These are phyloP conservation scores for Orchestia grillus DNA, from an alignment of 1,140 invertebrate genomes.

Conservation along the genomic window DNA sequence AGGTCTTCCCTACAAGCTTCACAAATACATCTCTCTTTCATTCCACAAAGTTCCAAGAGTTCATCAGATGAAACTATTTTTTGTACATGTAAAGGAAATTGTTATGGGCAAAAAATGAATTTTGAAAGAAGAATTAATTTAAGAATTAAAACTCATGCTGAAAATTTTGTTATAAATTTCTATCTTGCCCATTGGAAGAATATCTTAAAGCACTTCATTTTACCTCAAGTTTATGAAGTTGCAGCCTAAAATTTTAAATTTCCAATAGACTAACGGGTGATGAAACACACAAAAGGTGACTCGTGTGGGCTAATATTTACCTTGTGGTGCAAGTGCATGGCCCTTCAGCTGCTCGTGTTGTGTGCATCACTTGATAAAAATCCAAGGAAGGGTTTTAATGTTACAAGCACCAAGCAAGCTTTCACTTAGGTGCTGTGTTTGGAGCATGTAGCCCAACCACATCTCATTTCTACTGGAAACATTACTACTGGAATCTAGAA, in stretches of 20 bases:
- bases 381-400: too few species aligned
- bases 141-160: too few species aligned
- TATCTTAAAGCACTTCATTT: too few species aligned
- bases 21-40: not conserved
- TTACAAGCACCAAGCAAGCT: not conserved
- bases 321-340: not conserved
- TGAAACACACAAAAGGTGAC: too few species aligned
- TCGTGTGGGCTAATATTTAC: too few species aligned
- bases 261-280: too few species aligned
- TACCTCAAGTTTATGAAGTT: too few species aligned
- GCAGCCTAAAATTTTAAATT: too few species aligned
- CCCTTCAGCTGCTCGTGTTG: not conserved
- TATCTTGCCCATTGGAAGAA: too few species aligned
- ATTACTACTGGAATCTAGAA: not conserved
- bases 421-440: not conserved
- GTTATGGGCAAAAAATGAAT: too few species aligned
- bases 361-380: not conserved
- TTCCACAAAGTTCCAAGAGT: not conserved
- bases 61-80: not conserved
- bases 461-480: not conserved
- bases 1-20: not conserved
- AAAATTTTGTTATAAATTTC: too few species aligned
- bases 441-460: not conserved
- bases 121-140: too few species aligned
- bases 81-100: not conserved